Conservation (phyloP, 1,140 invertebrate genomes). For the Neodiprion fabricii region DNA sequence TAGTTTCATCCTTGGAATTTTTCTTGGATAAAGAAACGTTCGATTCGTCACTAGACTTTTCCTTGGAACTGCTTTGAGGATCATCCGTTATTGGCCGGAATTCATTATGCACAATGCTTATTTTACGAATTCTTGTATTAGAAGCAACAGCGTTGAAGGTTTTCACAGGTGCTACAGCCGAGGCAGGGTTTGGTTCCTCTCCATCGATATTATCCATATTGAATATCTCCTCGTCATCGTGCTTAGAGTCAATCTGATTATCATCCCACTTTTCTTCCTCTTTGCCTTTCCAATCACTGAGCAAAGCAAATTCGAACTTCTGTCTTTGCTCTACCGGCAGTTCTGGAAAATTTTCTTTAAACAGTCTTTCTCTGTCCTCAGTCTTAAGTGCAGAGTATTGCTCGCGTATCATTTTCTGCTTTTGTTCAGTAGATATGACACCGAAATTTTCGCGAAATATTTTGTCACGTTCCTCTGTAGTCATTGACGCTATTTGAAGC, state of each 20-base stretch:
- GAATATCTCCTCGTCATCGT: conserved; percentile 68
- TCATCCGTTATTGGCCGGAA: conserved; percentile 64
- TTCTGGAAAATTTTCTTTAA: conserved; percentile 60
- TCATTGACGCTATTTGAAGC: conserved; percentile 57
- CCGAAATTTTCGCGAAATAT: conserved; percentile 53
- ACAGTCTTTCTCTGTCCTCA: conserved; percentile 56
- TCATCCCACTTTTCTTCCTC: conserved; percentile 48
- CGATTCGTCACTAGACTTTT: conserved; percentile 49
- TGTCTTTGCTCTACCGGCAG: conserved; percentile 53
- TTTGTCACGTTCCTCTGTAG: conserved; percentile 51
- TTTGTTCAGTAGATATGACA: conserved; percentile 52
- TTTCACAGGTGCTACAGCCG: conserved; percentile 43
- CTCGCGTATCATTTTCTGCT: conserved; percentile 56
- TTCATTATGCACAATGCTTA: conserved; percentile 66
- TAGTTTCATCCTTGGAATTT: conserved; percentile 50
- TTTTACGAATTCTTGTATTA: conserved; percentile 52
- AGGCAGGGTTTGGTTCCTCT: conserved; percentile 42
- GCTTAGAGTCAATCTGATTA: conserved; percentile 43
- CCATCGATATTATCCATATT: conserved; percentile 72
- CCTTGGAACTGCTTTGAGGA: conserved; percentile 35
- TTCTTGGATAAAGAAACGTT: conserved; percentile 41
- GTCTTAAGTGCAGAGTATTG: conserved; percentile 55
- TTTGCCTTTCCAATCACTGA: conserved; percentile 50
- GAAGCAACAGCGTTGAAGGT: conserved; percentile 57
- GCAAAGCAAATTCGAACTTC: conserved; percentile 53